These are phyloP conservation scores for Phycodurus eques DNA, from an alignment of 2,113 vertebrate species.

Conservation along the genomic window DNA sequence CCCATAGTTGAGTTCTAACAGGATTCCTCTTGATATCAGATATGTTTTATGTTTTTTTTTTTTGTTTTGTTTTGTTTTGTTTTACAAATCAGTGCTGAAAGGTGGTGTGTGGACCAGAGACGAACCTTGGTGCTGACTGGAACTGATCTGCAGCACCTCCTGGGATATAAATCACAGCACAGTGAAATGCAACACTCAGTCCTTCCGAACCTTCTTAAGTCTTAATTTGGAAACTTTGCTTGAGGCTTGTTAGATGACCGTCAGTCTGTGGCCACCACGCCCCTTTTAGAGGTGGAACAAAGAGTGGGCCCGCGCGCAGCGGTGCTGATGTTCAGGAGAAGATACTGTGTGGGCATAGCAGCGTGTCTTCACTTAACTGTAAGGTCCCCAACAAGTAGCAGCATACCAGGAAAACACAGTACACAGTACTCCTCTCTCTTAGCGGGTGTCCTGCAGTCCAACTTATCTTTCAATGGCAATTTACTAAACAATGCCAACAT, in stretches of 20 bases:
- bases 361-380: conserved; percentile 10
- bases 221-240: conserved; percentile 64
- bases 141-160: conserved; percentile 41
- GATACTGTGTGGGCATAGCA: conserved; percentile 4
- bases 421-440: no score
- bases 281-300: conserved; percentile 68
- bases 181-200: conserved; percentile 56
- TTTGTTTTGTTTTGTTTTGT: not conserved
- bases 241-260: conserved; percentile 42
- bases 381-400: not conserved
- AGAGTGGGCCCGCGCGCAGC: conserved; percentile 33
- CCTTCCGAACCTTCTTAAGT: conserved; percentile 47
- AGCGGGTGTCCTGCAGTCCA: no score
- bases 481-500: no score
- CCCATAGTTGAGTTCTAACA: not conserved
- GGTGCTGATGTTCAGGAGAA: not conserved
- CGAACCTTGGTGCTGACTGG: conserved; percentile 38
- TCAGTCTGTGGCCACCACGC: conserved; percentile 52
- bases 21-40: conserved; percentile 13
- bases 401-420: no score
- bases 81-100: conserved; percentile 10
- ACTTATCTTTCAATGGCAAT: no score
- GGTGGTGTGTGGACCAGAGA: conserved; percentile 24
- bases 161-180: conserved; percentile 48
- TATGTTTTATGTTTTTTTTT: not conserved